Base-by-base conservation (phyloP, 53 echinoderm and acorn worm species). In the Mesocentrotus franciscanus region DNA sequence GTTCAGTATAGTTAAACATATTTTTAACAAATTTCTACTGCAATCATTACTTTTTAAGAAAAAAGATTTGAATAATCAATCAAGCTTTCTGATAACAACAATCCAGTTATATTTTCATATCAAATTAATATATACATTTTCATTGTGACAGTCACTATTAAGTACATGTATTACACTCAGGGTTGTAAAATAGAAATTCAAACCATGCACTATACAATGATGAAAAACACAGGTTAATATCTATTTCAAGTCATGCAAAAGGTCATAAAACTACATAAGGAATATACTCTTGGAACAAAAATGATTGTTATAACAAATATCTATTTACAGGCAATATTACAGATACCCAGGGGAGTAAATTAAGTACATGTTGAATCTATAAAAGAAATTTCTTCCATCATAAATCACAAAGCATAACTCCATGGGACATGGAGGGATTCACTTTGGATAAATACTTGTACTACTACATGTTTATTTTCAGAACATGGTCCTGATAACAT, bases 231-330 rank as follows among this genome's bases (percentile, higher is more conserved):
- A 81, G 42, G 81, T 36, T 81, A 81, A 90, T 57, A 58, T 59
- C 59, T 59, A 90, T 58, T 60, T 58, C 12, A 90, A 59, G 60
- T 60, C 90, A 90, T 90, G 90, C 90, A 90, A 26, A 85, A 55
- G 13, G 76, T 32, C 13, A 64, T 20, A 1, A 76, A 76, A 33
- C 13, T 29, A 32, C 12, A 33, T 12, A 32, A 27, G 4, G 14
- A 30, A 76, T 27, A 32, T n/a, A 75, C 4, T 13, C 30, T 13
- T 12, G 76, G 30, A 27, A 76, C 33, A 76, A 76, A 76, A 32
- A 76, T 33, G 33, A 76, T 13, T 29, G n/a, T n/a, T 15, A 76
- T 13, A 4, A 33, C 76, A 30, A 30, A 76, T 33, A 27, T 24
- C 68, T 24, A 9, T 68, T 26, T 24, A 68, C 3, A 20, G 22